Base-by-base conservation (phyloP, 1,140 invertebrate genomes). In the Arctopsyche grandis region DNA sequence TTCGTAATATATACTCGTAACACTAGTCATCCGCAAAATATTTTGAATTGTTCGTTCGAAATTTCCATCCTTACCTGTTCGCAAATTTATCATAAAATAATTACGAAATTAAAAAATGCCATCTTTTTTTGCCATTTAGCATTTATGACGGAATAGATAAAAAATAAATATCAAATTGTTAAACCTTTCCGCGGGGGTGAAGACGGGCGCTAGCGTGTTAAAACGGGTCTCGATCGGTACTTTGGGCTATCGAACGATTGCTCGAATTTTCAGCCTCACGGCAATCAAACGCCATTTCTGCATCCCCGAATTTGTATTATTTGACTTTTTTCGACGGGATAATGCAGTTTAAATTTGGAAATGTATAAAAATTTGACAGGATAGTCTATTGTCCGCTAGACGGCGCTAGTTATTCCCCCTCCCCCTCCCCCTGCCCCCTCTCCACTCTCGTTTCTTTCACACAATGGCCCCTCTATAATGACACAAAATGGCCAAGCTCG, bases 51-150 rank as follows among this genome's bases (percentile, higher is more conserved):
- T n/a, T n/a, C n/a, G n/a, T n/a, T n/a, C n/a, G n/a, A n/a, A n/a
- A n/a, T n/a, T n/a, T n/a, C n/a, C n/a, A n/a, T n/a, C n/a, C n/a
- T n/a, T n/a, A n/a, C n/a, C n/a, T n/a, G n/a, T n/a, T n/a, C n/a
- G n/a, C n/a, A n/a, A n/a, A n/a, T n/a, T n/a, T n/a, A n/a, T 52
- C 48, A 10, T 52, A 52, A 52, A 52, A 52, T 52, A 52, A 52
- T 52, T 14, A 12, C 16, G 10, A 52, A 5, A 52, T 52, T 52
- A 14, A 52, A 52, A 16, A 52, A 52, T 52, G 48, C 48, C 48
- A 52, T 16, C 48, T 52, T 52, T 52, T 52, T 52, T 52, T 52
- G 12, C 12, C 48, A 16, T 52, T 16, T 52, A 52, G 48, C 48
- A 52, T 52, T 16, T 52, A 52, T 16, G 48, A 52, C 3, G 12